Evolutionary conservation across 2,888 invertebrate genomes (phyloP), one percentile per base, ranked within the genome.

Genomic region (Macrosiphum euphorbiae): DNA sequence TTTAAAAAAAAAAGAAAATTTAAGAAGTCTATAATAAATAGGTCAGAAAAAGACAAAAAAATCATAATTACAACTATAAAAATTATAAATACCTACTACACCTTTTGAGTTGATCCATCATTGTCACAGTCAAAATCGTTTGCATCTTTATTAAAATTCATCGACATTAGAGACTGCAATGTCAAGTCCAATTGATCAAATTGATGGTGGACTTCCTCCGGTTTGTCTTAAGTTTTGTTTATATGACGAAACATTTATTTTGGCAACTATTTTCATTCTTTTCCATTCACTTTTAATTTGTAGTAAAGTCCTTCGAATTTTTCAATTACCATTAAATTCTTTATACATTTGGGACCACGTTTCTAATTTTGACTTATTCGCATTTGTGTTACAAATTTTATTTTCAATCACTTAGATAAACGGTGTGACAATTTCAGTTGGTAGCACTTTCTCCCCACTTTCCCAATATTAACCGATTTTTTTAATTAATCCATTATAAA

Each of bases 81-180:
- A 78, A 35, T 78, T 78, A 78, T 78, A 78, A 78, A 78, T 78
- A 78, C n/a, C n/a, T n/a, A n/a, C 78, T 78, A 35, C 35, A 78
- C 78, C 78, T 78, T 78, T 78, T 78, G 35, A 78, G 35, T 20
- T 78, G 35, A 35, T 4, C 78, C 35, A 3, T 35, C 78, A 78
- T 78, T 78, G 78, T 78, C 35, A 78, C 78, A 78, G 78, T 78
- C 78, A 35, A 78, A 78, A 78, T 78, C 78, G 78, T 78, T 78
- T 78, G 78, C 16, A 78, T 78, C 78, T 78, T 78, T 78, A 78
- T 35, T 78, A 78, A 35, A 78, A 16, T 78, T 20, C 78, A 78
- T 35, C 35, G 35, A 35, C 78, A 78, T 78, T 78, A 35, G 20
- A 35, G 78, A 78, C 78, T 35, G 35, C 78, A 78, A 78, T 78